These are phyloP conservation scores for Hypomecis atomaria DNA, from an alignment of 2,888 invertebrate genomes.

Conservation along the genomic window DNA sequence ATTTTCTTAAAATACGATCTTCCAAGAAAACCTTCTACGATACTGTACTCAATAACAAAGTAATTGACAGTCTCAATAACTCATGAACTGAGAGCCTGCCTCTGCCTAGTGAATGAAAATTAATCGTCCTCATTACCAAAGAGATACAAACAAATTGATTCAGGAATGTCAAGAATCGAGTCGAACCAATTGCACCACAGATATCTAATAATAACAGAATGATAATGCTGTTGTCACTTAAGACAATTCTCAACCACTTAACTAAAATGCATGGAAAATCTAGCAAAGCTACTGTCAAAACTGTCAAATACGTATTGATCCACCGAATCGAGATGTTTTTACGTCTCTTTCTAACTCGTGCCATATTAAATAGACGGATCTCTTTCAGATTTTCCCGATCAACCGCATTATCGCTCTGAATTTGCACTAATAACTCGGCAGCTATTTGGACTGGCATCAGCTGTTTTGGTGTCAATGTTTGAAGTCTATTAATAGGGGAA, in stretches of 20 bases:
- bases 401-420: no score
- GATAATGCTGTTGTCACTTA: no score
- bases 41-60: conserved; percentile 1
- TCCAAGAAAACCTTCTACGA: conserved; percentile 1
- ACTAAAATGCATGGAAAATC: no score
- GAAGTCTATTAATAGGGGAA: conserved; percentile 13
- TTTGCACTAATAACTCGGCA: conserved; percentile 4
- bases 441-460: conserved; percentile 18
- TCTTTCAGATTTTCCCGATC: no score
- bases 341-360: no score
- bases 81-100: neutral
- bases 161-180: conserved; percentile 8
- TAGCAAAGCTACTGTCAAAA: no score
- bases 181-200: neutral
- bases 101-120: neutral
- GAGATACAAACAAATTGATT: neutral
- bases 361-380: no score
- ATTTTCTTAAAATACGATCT: conserved; percentile 4
- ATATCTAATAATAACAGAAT: no score
- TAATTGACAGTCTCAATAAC: neutral
- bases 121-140: neutral
- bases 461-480: conserved; percentile 26
- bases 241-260: no score
- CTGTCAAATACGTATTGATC: no score
- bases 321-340: no score